Evolutionary conservation across 2,113 vertebrate species (phyloP), one percentile per base, ranked within the genome.

Genomic region (Heloderma charlesbogerti): DNA sequence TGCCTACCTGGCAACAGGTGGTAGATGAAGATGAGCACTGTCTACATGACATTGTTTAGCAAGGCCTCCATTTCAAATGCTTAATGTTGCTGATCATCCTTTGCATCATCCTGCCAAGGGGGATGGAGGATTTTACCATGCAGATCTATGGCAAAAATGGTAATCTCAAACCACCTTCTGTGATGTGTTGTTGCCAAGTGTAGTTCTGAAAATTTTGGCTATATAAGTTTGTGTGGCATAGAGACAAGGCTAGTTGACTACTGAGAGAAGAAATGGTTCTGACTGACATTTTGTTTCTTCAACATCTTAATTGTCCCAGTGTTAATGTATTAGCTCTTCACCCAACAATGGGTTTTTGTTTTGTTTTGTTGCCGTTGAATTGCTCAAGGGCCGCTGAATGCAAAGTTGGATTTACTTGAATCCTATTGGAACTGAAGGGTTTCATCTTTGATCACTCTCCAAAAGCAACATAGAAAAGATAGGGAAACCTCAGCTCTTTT

Each of bases 361-460:
- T 91, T 95, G 91, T 66, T 94, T 94, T 63, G 77, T 82, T 91
- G n/a, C 22, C 22, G 20, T 8, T 48, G 5, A 69, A 69, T 69
- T 85, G 12, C n/a, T 25, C 51, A 27, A 45, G 27, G 43, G 43
- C n/a, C n/a, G n/a, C 13, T 94, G 78, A 37, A 92, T 29, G 10
- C 83, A 93, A 92, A 86, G 67, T 84, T 89, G 90, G 94, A 95
- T 94, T 83, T 60, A 88, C 87, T 80, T 91, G 88, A 81, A 94
- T 91, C 88, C 57, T 29, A 43, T 12, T 71, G 91, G 84, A 77
- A 93, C 4, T 78, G 85, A 16, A 1, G 45, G 16, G 1, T 92
- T 93, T 93, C 84, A 92, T 75, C 91, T 96, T 95, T 96, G 92
- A 96, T 95, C 89, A 94, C 63, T 88, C n/a, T 93, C 93, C 93